phyloP scores from a whole-genome alignment of 2,888 invertebrate genomes.

The Megamerina dolium region DNA sequence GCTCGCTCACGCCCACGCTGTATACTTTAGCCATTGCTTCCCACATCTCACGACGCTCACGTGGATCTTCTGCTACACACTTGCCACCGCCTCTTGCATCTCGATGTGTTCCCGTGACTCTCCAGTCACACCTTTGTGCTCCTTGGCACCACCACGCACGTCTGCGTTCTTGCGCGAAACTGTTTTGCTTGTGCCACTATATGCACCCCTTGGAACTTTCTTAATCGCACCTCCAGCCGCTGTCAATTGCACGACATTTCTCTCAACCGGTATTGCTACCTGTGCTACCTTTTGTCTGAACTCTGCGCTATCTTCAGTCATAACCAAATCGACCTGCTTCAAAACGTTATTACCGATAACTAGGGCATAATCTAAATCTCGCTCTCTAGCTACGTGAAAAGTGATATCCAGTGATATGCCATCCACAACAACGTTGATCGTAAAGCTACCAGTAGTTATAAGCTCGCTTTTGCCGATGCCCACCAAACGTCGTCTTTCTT shows the following conservation, averaged over 20 bases:
- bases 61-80: too few species aligned
- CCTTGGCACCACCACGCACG: background rate
- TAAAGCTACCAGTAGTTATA: constrained; percentile 9
- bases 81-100: background rate
- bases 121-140: too few species aligned
- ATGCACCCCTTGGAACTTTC: too few species aligned
- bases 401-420: background rate
- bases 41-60: too few species aligned
- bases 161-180: too few species aligned
- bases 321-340: background rate
- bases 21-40: too few species aligned
- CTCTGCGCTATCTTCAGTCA: background rate
- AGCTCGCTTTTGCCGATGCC: constrained; percentile 10
- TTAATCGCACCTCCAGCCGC: too few species aligned
- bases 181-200: too few species aligned
- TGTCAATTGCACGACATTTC: too few species aligned
- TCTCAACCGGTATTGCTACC: too few species aligned
- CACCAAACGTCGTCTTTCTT: constrained; percentile 7
- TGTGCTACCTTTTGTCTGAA: constrained; percentile 1
- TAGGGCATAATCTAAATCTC: constrained; percentile 4
- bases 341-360: constrained; percentile 4
- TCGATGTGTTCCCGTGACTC: constrained; percentile 1
- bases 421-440: background rate
- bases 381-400: constrained; percentile 6
- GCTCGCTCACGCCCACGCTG: too few species aligned